A percentile compares a stretch with the other conserved stretches of the same genome.
Evolutionary conservation across 2,888 invertebrate genomes (phyloP).

Genomic region (Rhimphoctona megacephalus): DNA sequence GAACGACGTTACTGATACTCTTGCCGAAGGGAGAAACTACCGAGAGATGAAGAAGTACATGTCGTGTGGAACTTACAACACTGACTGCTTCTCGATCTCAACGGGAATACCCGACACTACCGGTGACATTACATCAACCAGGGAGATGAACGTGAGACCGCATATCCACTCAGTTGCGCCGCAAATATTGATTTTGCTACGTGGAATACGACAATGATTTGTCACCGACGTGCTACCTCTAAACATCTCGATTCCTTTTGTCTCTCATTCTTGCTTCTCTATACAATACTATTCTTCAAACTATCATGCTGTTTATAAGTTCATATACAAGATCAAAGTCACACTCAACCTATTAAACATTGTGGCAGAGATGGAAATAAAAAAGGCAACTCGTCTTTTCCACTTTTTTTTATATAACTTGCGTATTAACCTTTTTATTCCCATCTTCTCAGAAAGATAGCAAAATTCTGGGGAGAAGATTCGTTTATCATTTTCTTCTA

Average conservation of each 20-base stretch:
- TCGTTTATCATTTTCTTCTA: no score
- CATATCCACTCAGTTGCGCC: conserved; percentile 74
- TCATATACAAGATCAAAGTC: not conserved
- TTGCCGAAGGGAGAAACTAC: conserved; percentile 4
- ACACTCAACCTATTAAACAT: no score
- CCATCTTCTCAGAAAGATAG: no score
- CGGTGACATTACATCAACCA: conserved; percentile 61
- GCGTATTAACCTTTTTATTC: no score
- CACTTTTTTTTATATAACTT: no score
- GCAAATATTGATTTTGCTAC: conserved; percentile 83
- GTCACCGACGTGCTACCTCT: conserved; percentile 75
- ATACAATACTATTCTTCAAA: not conserved
- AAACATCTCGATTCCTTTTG: conserved; percentile 7
- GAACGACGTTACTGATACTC: conserved; percentile 1
- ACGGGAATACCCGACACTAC: conserved; percentile 59
- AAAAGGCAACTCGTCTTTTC: no score
- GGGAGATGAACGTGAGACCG: conserved; percentile 67
- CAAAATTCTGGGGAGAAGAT: no score
- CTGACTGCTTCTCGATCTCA: conserved; percentile 33
- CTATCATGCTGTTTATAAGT: not conserved
- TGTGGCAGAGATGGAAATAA: no score
- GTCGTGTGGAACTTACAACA: conserved; percentile 18
- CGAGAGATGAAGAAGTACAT: not conserved
- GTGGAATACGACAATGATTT: conserved; percentile 82
- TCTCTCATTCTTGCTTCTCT: conserved; percentile 54